phyloP scores from a whole-genome alignment of 2,888 invertebrate genomes.

The Tiliacea aurago region DNA sequence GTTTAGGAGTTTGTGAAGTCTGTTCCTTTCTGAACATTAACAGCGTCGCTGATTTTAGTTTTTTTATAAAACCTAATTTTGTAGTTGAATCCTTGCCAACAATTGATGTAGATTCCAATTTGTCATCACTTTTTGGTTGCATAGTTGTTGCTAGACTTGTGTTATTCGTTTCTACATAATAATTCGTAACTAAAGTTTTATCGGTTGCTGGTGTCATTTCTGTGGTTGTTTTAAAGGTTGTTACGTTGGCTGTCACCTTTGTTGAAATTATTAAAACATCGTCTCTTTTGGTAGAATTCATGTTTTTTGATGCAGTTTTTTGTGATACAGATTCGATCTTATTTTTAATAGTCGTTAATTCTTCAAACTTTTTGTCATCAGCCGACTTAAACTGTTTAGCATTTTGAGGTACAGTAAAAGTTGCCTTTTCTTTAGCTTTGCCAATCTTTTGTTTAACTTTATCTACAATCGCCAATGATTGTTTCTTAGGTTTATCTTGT shows the following conservation, averaged over 20 bases:
- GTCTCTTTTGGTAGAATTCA: background rate
- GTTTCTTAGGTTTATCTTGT: constrained; percentile 8
- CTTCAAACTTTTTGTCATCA: background rate
- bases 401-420: no score
- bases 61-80: constrained; percentile 9
- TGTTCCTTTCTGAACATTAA: constrained; percentile 7
- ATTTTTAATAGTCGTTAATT: background rate
- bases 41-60: constrained; percentile 32
- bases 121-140: background rate
- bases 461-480: background rate
- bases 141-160: background rate
- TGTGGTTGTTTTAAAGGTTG: background rate
- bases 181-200: background rate
- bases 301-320: background rate
- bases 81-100: background rate
- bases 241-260: rapidly evolving
- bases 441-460: constrained; percentile 14
- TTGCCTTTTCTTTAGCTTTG: background rate
- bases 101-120: background rate
- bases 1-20: background rate
- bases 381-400: no score
- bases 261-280: background rate
- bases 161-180: background rate
- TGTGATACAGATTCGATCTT: background rate
- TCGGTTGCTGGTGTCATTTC: background rate